phyloP scores from a whole-genome alignment of 2,797 vertebrate species.

The Benthosema pterotum region DNA sequence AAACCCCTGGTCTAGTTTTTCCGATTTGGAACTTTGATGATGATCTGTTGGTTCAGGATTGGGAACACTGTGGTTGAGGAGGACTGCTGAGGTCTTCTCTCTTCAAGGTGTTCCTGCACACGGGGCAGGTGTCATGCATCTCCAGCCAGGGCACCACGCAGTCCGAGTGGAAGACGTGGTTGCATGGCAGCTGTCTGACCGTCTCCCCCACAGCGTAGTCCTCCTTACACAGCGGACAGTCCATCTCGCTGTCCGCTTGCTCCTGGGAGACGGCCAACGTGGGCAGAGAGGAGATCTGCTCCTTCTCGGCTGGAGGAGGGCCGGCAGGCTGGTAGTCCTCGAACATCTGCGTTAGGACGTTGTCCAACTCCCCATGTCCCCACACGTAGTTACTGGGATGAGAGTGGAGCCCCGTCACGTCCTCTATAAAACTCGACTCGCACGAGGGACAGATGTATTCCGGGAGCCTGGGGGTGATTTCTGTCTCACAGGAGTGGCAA shows the following conservation, averaged over 20 bases:
- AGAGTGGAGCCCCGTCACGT: constrained; percentile 76
- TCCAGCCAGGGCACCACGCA: constrained; percentile 99
- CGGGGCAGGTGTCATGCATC: constrained; percentile 97
- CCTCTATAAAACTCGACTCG: too few species aligned
- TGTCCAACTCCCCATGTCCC: constrained; percentile 96
- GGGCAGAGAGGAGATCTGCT: constrained; percentile 93
- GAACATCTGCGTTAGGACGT: constrained; percentile 97
- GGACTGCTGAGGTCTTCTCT: constrained; percentile 90
- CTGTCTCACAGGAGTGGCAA: too few species aligned
- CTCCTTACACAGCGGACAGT: constrained; percentile 97
- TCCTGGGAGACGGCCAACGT: constrained; percentile 94
- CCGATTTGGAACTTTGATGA: too few species aligned
- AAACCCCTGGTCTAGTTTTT: too few species aligned
- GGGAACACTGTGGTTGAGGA: constrained; percentile 80
- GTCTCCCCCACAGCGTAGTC: constrained; percentile 89
- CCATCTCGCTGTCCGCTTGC: constrained; percentile 92
- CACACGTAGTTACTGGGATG: constrained; percentile 97
- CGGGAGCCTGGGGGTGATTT: too few species aligned
- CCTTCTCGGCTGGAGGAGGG: constrained; percentile 93
- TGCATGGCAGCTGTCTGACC: constrained; percentile 94
- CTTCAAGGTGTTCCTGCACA: constrained; percentile 95
- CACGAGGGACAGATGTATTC: too few species aligned
- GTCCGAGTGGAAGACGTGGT: constrained; percentile 96
- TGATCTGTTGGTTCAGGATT: constrained; percentile 57
- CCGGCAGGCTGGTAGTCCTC: constrained; percentile 95